These are phyloP conservation scores for Ageneiosus marmoratus DNA, from an alignment of 2,113 vertebrate genomes.

Conservation along the genomic window DNA sequence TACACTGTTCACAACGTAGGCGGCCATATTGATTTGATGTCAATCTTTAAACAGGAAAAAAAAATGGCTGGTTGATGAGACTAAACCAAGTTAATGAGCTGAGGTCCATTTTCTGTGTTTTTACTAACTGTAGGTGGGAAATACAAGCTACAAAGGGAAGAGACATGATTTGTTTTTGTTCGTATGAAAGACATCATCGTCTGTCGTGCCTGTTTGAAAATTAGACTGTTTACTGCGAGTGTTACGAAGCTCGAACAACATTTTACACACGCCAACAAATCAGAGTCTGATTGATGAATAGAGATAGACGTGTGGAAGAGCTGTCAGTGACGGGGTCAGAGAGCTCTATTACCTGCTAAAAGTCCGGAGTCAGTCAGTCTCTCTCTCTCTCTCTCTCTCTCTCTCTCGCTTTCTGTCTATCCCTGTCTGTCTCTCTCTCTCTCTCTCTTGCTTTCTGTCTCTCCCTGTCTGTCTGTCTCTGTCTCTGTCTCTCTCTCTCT, in stretches of 20 bases:
- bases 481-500: too few relatives aligned
- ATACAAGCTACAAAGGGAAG: not conserved
- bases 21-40: too few relatives aligned
- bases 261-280: not conserved
- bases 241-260: not conserved
- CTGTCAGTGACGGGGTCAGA: not conserved
- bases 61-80: too few relatives aligned
- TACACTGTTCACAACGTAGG: too few relatives aligned
- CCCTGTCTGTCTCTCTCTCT: too few relatives aligned
- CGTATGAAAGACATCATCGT: not conserved
- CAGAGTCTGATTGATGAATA: not conserved
- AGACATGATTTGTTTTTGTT: not conserved
- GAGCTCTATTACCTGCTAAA: conserved; percentile 4
- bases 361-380: not conserved
- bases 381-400: not conserved
- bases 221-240: not conserved
- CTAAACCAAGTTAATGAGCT: not conserved
- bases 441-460: too few relatives aligned
- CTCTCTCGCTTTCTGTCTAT: too few relatives aligned
- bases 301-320: not conserved
- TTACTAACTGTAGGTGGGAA: not conserved
- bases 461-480: too few relatives aligned
- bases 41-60: too few relatives aligned
- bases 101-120: not conserved
- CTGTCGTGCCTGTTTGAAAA: not conserved